Evolutionary conservation across 1,140 invertebrate genomes (phyloP).

Genomic region (Danaus melanippus): DNA sequence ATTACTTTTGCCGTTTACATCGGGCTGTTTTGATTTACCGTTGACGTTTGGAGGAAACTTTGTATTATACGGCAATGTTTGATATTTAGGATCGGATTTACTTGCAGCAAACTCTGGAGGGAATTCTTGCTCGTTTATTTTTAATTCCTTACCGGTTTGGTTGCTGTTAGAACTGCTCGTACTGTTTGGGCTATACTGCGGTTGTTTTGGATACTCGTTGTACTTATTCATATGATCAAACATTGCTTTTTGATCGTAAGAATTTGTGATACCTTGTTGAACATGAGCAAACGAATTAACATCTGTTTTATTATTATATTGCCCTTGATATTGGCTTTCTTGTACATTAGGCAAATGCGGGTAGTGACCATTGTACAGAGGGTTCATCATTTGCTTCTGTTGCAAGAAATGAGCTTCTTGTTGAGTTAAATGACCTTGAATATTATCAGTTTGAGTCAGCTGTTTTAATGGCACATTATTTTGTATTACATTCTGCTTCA

Average conservation of each 20-base stretch:
- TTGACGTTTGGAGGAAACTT: slow-evolving; percentile 79
- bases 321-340: slow-evolving; percentile 54
- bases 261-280: slow-evolving; percentile 58
- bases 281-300: slow-evolving; percentile 49
- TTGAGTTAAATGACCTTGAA: slow-evolving; percentile 62
- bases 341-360: slow-evolving; percentile 42
- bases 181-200: slow-evolving; percentile 63
- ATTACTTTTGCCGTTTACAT: slow-evolving; percentile 50
- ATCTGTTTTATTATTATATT: slow-evolving; percentile 61
- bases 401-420: slow-evolving; percentile 70
- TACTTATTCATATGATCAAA: slow-evolving; percentile 66
- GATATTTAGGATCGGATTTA: slow-evolving; percentile 94
- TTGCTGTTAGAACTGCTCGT: slow-evolving; percentile 64
- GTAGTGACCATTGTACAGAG: slow-evolving; percentile 60
- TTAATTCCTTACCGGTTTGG: slow-evolving; percentile 61
- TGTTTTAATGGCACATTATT: slow-evolving; percentile 71
- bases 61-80: slow-evolving; percentile 91
- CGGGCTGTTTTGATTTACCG: slow-evolving; percentile 58
- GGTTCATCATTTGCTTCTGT: slow-evolving; percentile 67
- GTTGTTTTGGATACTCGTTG: slow-evolving; percentile 56
- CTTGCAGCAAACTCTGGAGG: slow-evolving; percentile 73
- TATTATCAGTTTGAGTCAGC: slow-evolving; percentile 63
- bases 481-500: slow-evolving; percentile 68
- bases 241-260: slow-evolving; percentile 63
- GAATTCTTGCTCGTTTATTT: slow-evolving; percentile 70